Evolutionary conservation across 2,113 vertebrate genomes (phyloP).

Genomic region (Hoplias malabaricus): DNA sequence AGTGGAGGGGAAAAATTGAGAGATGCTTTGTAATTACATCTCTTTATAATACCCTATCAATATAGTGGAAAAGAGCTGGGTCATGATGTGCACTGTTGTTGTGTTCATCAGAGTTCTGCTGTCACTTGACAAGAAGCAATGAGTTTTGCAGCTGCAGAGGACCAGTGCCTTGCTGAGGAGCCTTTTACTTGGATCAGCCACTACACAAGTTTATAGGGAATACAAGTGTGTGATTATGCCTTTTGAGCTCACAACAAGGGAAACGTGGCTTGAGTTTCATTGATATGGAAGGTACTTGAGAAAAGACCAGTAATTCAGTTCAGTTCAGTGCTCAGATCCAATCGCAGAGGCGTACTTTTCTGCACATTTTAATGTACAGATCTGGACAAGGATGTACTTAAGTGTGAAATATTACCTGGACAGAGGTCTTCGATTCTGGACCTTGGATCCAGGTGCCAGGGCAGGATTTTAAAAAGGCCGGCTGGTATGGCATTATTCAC

Average conservation of each 20-base stretch:
- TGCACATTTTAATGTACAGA: no score
- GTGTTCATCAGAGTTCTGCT: constrained; percentile 13
- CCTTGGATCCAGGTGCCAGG: no score
- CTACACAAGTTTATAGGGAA: background rate
- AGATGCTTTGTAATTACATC: constrained; percentile 16
- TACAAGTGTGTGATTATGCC: background rate
- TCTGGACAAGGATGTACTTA: no score
- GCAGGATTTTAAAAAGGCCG: no score
- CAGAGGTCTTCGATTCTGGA: no score
- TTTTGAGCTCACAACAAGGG: background rate
- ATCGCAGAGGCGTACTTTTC: no score
- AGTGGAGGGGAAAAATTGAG: background rate
- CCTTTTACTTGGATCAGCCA: background rate
- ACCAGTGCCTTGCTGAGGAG: background rate
- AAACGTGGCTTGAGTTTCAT: background rate
- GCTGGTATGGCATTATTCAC: no score
- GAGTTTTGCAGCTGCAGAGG: background rate
- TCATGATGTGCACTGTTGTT: constrained; percentile 5
- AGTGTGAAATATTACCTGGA: no score
- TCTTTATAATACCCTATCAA: constrained; percentile 33
- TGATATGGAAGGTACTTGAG: background rate
- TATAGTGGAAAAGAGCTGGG: constrained; percentile 6
- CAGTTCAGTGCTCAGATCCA: background rate
- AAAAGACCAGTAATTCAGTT: background rate
- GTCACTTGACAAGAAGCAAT: background rate